phyloP scores from a whole-genome alignment of 2,113 vertebrate species.

The Hemichromis elongatus region DNA sequence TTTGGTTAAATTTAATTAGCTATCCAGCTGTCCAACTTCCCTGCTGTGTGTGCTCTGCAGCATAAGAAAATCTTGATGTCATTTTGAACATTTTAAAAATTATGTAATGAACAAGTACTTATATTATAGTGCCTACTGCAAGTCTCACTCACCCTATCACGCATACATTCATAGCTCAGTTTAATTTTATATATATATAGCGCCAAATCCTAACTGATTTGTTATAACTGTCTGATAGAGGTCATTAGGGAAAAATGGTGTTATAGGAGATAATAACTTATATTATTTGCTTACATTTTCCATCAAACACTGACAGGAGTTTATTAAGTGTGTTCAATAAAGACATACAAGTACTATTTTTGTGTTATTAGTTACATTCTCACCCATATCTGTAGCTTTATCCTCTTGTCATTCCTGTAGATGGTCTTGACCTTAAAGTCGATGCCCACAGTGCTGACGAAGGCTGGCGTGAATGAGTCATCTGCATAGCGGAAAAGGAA shows the following conservation, averaged over 20 bases:
- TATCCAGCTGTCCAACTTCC: background rate
- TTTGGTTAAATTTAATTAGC: background rate
- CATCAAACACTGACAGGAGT: background rate
- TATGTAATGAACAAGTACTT: background rate
- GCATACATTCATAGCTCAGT: background rate
- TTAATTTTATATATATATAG: background rate
- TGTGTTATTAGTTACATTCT: slow-evolving; percentile 21
- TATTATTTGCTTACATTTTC: background rate
- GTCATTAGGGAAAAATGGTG: background rate
- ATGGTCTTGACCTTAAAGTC: slow-evolving; percentile 94
- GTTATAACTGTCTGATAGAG: background rate
- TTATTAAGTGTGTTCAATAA: background rate
- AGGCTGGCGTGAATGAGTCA: slow-evolving; percentile 87
- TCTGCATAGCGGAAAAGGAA: slow-evolving; percentile 92
- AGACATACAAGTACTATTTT: background rate
- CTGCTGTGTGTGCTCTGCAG: background rate
- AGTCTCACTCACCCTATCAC: background rate
- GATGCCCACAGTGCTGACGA: slow-evolving; percentile 90
- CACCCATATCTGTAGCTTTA: slow-evolving; percentile 94
- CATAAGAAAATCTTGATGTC: background rate
- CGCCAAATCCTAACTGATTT: background rate
- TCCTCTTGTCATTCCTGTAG: slow-evolving; percentile 86
- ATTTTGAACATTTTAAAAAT: background rate
- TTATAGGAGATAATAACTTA: background rate
- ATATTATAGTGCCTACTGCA: background rate